Conservation (phyloP, 1,140 invertebrate genomes). For the Procambarus virginalis region DNA sequence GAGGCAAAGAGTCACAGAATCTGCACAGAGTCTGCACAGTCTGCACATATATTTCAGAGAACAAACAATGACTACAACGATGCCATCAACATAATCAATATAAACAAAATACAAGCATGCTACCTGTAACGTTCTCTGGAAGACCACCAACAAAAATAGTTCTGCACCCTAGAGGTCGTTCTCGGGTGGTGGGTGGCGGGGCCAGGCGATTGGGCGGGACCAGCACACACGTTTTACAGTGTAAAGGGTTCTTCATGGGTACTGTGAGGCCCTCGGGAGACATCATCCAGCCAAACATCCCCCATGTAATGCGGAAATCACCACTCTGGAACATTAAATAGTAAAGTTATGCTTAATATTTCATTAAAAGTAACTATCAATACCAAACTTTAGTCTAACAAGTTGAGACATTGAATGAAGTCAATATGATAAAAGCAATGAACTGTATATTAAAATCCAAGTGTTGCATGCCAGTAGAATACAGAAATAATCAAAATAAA, state of each 20-base stretch:
- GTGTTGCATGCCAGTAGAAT: too few relatives aligned
- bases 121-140: conserved; percentile 87
- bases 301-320: conserved; percentile 70
- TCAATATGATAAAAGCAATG: too few relatives aligned
- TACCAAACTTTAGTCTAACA: too few relatives aligned
- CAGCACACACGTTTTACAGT: conserved; percentile 87
- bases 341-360: too few relatives aligned
- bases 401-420: too few relatives aligned
- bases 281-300: conserved; percentile 71
- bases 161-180: conserved; percentile 90
- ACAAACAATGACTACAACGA: too few relatives aligned
- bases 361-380: too few relatives aligned
- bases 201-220: conserved; percentile 90
- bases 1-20: too few relatives aligned
- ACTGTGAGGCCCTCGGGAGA: conserved; percentile 69
- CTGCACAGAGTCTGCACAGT: too few relatives aligned
- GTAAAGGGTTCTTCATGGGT: conserved; percentile 69
- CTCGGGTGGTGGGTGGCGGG: conserved; percentile 85
- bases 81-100: not conserved
- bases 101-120: not conserved
- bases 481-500: too few relatives aligned
- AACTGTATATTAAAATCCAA: too few relatives aligned
- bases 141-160: conserved; percentile 96
- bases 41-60: too few relatives aligned
- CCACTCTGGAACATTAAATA: conserved; percentile 47